These are phyloP conservation scores for Cepaea hortensis DNA, from an alignment of 2,888 invertebrate species.

Conservation along the genomic window DNA sequence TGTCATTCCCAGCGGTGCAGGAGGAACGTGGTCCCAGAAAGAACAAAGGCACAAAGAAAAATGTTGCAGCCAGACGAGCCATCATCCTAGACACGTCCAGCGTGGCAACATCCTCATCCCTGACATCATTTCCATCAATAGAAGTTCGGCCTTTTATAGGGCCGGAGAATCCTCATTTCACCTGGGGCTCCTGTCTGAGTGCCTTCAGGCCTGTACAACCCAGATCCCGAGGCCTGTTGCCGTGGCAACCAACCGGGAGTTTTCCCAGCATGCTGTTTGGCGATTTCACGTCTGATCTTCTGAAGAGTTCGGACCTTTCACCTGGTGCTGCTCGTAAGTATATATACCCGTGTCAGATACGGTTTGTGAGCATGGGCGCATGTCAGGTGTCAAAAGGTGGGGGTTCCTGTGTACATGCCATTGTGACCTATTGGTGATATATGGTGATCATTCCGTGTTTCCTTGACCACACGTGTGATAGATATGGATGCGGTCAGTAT, in stretches of 20 bases:
- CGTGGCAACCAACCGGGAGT: conserved; percentile 44
- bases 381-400: no score
- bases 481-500: no score
- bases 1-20: conserved; percentile 83
- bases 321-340: conserved; percentile 29
- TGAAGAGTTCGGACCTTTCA: background rate
- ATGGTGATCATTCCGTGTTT: no score
- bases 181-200: conserved; percentile 53
- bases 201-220: conserved; percentile 59
- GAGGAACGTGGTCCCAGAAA: conserved; percentile 88
- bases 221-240: conserved; percentile 40
- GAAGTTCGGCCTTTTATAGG: conserved; percentile 22
- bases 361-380: no score
- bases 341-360: background rate
- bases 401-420: no score
- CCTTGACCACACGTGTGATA: no score
- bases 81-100: conserved; percentile 15
- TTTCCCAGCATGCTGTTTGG: conserved; percentile 47
- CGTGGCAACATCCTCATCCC: conserved; percentile 1
- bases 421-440: no score
- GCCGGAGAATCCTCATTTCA: conserved; percentile 25
- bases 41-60: conserved; percentile 63
- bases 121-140: conserved; percentile 17
- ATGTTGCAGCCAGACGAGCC: conserved; percentile 30
- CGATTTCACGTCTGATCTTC: conserved; percentile 11